Evolutionary conservation across 2,888 invertebrate species (phyloP), one percentile per base, ranked within the genome.

Genomic region (Phasia obesa): DNA sequence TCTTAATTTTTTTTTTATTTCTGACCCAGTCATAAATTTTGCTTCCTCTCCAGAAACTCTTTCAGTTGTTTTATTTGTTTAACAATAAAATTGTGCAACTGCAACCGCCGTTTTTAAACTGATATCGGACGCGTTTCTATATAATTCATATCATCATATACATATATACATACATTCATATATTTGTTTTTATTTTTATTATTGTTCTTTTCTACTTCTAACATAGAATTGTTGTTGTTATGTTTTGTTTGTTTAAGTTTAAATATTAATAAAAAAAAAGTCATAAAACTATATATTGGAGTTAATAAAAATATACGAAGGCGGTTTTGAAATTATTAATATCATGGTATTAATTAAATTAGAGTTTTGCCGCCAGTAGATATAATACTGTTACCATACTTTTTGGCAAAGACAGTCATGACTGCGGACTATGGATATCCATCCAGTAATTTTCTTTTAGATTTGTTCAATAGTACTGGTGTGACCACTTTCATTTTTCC

Each of bases 61-160:
- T 44, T 38, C 23, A 21, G 23, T 53, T 49, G 21, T 65, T 57
- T 31, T 23, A 17, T 42, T 44, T 35, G 0, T 55, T 53, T 42
- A n/a, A 51, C 51, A 17, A 60, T 67, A 60, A 76, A 69, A 76
- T 51, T 69, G 76, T 77, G 70, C 81, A 73, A 77, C 65, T 77
- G 77, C 77, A 77, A 77, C 81, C 69, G 73, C 81, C 69, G 73
- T 77, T 77, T 82, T 53, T 55, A 21, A 67, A 73, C 19, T 74
- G 67, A 77, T 82, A 77, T 73, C 69, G 67, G 55, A 67, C 81
- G 77, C 77, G 77, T 82, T 76, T 62, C 71, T 38, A 21, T 51
- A 67, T 70, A 70, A 80, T 51, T 49, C 25, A 38, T 65, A 70
- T 67, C 53, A 59, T n/a, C n/a, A 73, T 71, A 78, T n/a, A n/a